These are phyloP conservation scores for Andrena haemorrhoa DNA, from an alignment of 2,888 invertebrate genomes.

Conservation along the genomic window DNA sequence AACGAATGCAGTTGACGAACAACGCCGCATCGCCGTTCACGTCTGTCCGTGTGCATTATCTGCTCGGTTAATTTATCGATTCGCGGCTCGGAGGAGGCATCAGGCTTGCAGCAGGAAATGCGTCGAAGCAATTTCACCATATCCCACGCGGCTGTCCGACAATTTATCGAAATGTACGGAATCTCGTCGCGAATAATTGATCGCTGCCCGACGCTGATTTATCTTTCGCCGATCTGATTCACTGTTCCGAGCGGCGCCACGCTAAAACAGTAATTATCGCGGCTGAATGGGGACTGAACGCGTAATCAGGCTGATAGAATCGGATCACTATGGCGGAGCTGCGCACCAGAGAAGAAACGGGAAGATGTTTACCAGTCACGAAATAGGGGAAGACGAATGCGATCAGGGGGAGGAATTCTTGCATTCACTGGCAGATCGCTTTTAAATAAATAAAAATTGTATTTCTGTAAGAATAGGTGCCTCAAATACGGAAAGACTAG, in stretches of 20 bases:
- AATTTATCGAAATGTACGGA: slow-evolving; percentile 53
- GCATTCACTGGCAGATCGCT: too few species aligned
- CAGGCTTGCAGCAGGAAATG: slow-evolving; percentile 43
- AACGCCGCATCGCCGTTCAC: slow-evolving; percentile 13
- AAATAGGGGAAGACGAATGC: background rate
- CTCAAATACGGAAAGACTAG: too few species aligned
- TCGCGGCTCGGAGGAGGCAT: slow-evolving; percentile 21
- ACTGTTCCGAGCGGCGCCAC: background rate
- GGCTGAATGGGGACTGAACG: slow-evolving; percentile 7
- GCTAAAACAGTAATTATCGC: slow-evolving; percentile 32
- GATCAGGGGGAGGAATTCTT: background rate
- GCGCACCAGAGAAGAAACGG: too few species aligned
- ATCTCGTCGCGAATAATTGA: slow-evolving; percentile 49
- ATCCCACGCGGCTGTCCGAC: slow-evolving; percentile 43
- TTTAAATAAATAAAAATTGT: too few species aligned
- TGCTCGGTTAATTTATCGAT: slow-evolving; percentile 55
- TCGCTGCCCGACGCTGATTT: slow-evolving; percentile 37
- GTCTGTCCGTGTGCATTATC: slow-evolving; percentile 49
- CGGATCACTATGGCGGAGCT: background rate
- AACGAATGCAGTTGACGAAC: slow-evolving; percentile 42
- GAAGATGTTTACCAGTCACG: too few species aligned
- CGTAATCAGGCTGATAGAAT: background rate
- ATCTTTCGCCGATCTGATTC: slow-evolving; percentile 51
- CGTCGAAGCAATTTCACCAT: slow-evolving; percentile 61
- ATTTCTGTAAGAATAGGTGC: too few species aligned